phyloP scores from a whole-genome alignment of 2,113 vertebrate species.

The Carollia perspicillata region DNA sequence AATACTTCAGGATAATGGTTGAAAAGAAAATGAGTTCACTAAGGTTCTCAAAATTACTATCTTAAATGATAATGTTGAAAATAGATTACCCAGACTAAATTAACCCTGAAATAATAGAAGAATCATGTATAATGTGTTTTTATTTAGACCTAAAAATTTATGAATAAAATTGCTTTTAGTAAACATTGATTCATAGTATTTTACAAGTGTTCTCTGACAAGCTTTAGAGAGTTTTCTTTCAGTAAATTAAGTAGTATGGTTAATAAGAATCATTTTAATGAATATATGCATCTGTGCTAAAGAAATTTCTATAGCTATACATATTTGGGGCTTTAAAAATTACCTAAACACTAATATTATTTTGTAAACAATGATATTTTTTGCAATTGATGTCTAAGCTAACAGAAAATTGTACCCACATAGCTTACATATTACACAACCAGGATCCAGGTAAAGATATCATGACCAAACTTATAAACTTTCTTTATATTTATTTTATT shows the following conservation, averaged over 20 bases:
- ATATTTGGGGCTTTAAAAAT: neutral
- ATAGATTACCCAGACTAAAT: neutral
- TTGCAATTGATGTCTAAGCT: neutral
- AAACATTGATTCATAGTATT: neutral
- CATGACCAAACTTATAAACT: neutral
- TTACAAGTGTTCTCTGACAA: slow-evolving; percentile 10
- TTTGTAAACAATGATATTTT: slow-evolving; percentile 11
- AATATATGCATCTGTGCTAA: neutral
- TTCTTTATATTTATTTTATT: slow-evolving; percentile 28
- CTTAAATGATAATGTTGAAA: slow-evolving; percentile 41
- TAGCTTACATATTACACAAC: neutral
- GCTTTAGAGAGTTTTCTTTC: neutral
- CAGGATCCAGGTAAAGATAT: neutral
- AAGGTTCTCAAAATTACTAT: slow-evolving; percentile 17
- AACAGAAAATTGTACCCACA: neutral
- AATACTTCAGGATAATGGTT: neutral
- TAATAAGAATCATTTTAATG: neutral
- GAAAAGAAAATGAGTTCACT: slow-evolving; percentile 34
- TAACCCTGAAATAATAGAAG: slow-evolving; percentile 28
- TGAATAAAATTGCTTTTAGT: slow-evolving; percentile 6
- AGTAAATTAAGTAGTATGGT: neutral
- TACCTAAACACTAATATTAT: neutral
- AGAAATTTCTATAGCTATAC: neutral
- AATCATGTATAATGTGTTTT: neutral
- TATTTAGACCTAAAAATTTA: neutral